A percentile compares a stretch with the other conserved stretches of the same genome.
Evolutionary conservation across 2,797 vertebrate species (phyloP).

Genomic region (Pteronotus mesoamericanus): DNA sequence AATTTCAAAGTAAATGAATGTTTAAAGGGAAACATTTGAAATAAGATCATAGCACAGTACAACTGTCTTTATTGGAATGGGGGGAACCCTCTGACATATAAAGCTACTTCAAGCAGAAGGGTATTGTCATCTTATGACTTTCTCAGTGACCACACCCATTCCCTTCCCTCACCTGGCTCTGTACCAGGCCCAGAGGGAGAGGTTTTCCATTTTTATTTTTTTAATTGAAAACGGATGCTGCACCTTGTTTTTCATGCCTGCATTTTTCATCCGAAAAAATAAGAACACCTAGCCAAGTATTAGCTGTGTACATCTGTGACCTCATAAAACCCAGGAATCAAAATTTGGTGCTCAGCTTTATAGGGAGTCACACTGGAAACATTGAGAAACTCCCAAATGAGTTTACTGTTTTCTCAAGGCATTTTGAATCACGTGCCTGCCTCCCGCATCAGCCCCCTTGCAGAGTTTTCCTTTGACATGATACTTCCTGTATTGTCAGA

Average conservation of each 20-base stretch:
- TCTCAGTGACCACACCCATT: conserved; percentile 29
- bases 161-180: conserved; percentile 24
- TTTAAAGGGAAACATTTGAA: conserved; percentile 26
- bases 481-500: conserved; percentile 58
- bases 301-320: conserved; percentile 29
- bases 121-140: conserved; percentile 41
- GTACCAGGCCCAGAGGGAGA: conserved; percentile 46
- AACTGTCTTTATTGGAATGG: conserved; percentile 18
- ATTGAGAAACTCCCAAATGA: conserved; percentile 9
- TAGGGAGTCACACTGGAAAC: conserved; percentile 17
- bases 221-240: conserved; percentile 66
- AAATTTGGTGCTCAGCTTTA: conserved; percentile 32
- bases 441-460: background rate
- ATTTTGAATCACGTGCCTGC: conserved; percentile 29
- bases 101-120: conserved; percentile 32
- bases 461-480: conserved; percentile 53
- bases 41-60: background rate
- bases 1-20: conserved; percentile 46
- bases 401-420: conserved; percentile 8
- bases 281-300: conserved; percentile 9
- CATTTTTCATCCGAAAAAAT: background rate
- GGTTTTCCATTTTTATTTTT: conserved; percentile 59
- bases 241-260: conserved; percentile 62
- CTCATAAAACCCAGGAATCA: conserved; percentile 51
- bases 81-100: background rate